Evolutionary conservation across 2,888 invertebrate species (phyloP).

Genomic region (Acronicta psi): DNA sequence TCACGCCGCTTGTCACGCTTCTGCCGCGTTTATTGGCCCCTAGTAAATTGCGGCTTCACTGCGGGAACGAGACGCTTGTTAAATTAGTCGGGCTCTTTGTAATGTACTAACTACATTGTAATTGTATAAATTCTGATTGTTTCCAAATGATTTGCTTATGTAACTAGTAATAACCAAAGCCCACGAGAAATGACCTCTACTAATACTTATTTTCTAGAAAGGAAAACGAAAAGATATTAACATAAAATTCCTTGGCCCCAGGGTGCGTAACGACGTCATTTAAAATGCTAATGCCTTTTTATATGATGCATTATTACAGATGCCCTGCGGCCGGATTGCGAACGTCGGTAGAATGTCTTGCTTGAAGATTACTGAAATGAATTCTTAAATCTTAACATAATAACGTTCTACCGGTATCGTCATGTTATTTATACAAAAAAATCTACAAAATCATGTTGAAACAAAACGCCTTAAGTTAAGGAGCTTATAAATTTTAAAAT

Average conservation of each 20-base stretch:
- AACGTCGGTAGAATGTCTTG: constrained; percentile 32
- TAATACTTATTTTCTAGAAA: constrained; percentile 23
- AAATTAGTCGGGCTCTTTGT: constrained; percentile 49
- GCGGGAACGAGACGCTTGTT: constrained; percentile 43
- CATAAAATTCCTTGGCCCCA: constrained; percentile 42
- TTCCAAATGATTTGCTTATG: constrained; percentile 22
- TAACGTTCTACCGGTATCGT: no score
- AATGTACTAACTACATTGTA: constrained; percentile 34
- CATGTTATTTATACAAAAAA: no score
- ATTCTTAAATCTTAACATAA: constrained; percentile 23
- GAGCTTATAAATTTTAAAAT: no score
- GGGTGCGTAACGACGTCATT: constrained; percentile 60
- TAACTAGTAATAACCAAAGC: constrained; percentile 33
- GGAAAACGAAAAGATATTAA: constrained; percentile 47
- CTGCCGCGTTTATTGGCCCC: constrained; percentile 65
- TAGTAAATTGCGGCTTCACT: constrained; percentile 54
- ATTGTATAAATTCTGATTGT: constrained; percentile 12
- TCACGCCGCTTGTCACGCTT: constrained; percentile 61
- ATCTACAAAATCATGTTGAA: no score
- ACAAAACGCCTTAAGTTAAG: no score
- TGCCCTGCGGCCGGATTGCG: constrained; percentile 48
- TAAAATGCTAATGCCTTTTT: constrained; percentile 71
- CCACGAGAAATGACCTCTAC: constrained; percentile 24
- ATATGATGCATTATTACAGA: constrained; percentile 62
- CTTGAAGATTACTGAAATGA: constrained; percentile 47